Conservation (phyloP, 2,797 vertebrate species). For the Hypotaenidia okinawae region DNA sequence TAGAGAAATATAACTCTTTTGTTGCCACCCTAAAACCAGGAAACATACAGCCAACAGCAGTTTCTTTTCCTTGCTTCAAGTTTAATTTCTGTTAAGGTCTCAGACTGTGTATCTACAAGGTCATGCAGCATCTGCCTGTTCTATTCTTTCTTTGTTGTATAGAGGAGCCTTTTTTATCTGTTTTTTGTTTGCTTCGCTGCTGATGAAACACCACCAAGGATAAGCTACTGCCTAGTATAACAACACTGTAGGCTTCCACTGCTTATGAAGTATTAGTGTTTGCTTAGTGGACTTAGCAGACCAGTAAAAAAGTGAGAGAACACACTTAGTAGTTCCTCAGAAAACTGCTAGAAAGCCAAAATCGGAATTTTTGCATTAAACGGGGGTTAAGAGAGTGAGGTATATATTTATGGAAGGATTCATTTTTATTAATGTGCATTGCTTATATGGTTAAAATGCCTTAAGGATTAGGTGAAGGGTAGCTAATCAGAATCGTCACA, state of each 20-base stretch:
- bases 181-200: not conserved
- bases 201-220: not conserved
- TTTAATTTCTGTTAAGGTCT: not conserved
- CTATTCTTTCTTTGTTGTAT: not conserved
- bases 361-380: rapidly evolving
- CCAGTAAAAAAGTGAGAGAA: not conserved
- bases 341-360: not conserved
- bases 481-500: not conserved
- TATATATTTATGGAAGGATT: not conserved
- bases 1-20: not conserved
- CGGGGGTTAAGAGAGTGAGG: not conserved
- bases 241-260: not conserved
- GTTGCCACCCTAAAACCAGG: not conserved
- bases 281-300: not conserved
- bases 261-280: not conserved
- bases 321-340: not conserved
- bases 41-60: not conserved
- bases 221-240: not conserved
- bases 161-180: not conserved
- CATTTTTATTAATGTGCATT: rapidly evolving
- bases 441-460: not conserved
- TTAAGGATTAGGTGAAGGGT: not conserved
- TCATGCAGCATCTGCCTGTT: not conserved
- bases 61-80: not conserved
- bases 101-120: not conserved